Conservation (phyloP, 2,113 vertebrate genomes). For the Redunca redunca region DNA sequence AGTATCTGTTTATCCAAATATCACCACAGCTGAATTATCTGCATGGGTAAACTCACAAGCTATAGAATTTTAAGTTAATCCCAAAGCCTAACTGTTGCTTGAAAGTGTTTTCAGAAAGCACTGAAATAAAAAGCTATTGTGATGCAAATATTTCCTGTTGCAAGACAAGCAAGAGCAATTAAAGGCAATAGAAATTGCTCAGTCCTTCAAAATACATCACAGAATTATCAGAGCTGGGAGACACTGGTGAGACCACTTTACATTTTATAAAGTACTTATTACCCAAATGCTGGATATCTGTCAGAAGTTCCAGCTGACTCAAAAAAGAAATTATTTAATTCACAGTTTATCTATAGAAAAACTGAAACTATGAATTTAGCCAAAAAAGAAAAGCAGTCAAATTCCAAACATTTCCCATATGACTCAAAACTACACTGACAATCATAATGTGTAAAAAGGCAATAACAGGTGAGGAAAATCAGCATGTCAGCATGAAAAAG, state of each 20-base stretch:
- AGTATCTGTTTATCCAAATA: background rate
- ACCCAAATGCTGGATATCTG: conserved; percentile 34
- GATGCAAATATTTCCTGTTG: conserved; percentile 32
- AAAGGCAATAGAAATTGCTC: conserved; percentile 15
- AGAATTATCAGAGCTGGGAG: conserved; percentile 38
- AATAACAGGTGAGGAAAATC: conserved; percentile 15
- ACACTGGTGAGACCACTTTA: background rate
- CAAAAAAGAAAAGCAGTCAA: conserved; percentile 37
- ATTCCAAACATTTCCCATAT: conserved; percentile 14
- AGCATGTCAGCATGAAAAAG: conserved; percentile 17
- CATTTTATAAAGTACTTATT: conserved; percentile 51
- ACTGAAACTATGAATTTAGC: conserved; percentile 40
- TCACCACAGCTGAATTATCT: background rate
- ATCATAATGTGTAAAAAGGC: conserved; percentile 15
- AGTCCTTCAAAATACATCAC: conserved; percentile 46
- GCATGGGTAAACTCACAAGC: background rate
- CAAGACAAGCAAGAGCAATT: conserved; percentile 23
- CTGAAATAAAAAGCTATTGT: conserved; percentile 38
- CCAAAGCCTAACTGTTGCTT: conserved; percentile 15
- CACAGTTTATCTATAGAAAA: conserved; percentile 48
- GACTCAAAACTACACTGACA: conserved; percentile 38
- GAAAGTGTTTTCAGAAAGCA: conserved; percentile 36
- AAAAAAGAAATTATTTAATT: conserved; percentile 57
- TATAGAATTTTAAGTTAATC: conserved; percentile 44
- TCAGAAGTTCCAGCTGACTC: conserved; percentile 54